phyloP scores from a whole-genome alignment of 2,113 vertebrate species.

The Machaerirhynchus nigripectus region DNA sequence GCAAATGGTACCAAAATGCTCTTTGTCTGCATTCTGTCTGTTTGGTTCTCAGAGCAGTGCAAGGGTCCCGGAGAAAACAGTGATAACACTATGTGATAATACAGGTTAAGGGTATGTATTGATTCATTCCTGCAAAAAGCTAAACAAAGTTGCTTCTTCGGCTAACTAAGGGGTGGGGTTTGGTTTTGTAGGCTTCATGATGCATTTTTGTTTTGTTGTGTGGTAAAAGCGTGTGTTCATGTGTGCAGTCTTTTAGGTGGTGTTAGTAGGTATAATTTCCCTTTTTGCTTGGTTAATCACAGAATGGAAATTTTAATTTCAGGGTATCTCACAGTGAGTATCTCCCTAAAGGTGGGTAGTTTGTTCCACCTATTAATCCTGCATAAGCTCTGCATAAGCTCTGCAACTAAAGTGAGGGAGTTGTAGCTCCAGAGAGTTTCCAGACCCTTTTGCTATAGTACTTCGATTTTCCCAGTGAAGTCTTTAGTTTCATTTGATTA shows the following conservation, averaged over 20 bases:
- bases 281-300: not conserved
- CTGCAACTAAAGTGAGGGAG: not conserved
- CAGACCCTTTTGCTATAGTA: not conserved
- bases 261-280: not conserved
- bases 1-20: not conserved
- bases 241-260: not conserved
- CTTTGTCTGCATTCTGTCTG: not conserved
- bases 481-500: not conserved
- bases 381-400: not conserved
- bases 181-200: not conserved
- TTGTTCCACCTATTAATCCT: slow-evolving; percentile 33
- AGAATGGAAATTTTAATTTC: slow-evolving; percentile 14
- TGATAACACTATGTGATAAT: not conserved
- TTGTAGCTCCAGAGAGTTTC: not conserved
- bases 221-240: not conserved
- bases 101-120: not conserved
- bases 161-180: not conserved
- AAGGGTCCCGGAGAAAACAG: not conserved
- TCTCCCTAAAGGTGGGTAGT: slow-evolving; percentile 4
- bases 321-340: not conserved
- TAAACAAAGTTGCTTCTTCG: not conserved
- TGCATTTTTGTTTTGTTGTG: not conserved
- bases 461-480: not conserved
- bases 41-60: not conserved
- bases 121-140: not conserved